phyloP scores from a whole-genome alignment of 2,888 invertebrate species.

The Pammene fasciana region DNA sequence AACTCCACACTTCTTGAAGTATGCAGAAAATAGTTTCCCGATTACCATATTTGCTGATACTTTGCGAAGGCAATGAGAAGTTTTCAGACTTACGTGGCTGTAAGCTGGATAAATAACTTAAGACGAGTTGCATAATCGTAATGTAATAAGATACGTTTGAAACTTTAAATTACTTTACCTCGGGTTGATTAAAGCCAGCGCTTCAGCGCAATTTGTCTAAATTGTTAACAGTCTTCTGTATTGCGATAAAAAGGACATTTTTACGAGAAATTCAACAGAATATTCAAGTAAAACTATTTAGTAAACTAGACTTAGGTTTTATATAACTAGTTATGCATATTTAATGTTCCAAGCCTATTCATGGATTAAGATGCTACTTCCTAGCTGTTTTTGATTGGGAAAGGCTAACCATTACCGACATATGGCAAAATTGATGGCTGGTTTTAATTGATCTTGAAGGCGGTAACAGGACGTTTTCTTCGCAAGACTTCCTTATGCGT shows the following conservation, averaged over 20 bases:
- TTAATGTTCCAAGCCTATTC: no score
- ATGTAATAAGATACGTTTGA: conserved; percentile 35
- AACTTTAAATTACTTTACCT: conserved; percentile 34
- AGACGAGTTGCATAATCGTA: conserved; percentile 37
- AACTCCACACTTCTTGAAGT: conserved; percentile 33
- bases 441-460: no score
- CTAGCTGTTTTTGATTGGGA: no score
- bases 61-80: conserved; percentile 66
- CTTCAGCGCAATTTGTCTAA: conserved; percentile 19
- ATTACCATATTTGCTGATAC: conserved; percentile 66
- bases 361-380: no score
- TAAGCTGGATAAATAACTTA: conserved; percentile 61
- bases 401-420: no score
- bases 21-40: conserved; percentile 52
- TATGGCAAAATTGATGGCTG: no score
- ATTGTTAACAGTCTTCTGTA: conserved; percentile 32
- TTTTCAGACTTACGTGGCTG: conserved; percentile 63
- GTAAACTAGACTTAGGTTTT: not conserved
- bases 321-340: not conserved
- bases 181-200: conserved; percentile 25
- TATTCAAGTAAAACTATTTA: not conserved
- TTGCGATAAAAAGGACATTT: conserved; percentile 2
- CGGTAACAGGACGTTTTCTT: no score
- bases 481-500: no score
- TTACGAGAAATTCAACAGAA: not conserved